phyloP scores from a whole-genome alignment of 1,140 invertebrate species.

The Tetramorium alpestre region DNA sequence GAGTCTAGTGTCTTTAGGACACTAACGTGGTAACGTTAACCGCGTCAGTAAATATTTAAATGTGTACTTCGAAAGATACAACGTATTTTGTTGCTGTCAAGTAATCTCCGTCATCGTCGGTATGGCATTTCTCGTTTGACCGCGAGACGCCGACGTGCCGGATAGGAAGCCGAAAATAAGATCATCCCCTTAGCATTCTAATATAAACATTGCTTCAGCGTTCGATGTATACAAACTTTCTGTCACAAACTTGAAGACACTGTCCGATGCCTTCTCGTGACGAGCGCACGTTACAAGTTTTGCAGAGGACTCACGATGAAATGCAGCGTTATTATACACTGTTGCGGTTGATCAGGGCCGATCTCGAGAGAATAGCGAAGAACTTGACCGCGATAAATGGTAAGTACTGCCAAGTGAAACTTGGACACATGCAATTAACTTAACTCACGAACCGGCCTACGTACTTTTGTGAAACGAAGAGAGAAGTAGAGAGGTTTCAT shows the following conservation, averaged over 20 bases:
- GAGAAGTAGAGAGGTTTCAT: background rate
- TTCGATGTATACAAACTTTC: too few relatives aligned
- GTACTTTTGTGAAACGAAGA: background rate
- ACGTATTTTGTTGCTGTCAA: background rate
- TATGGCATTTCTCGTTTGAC: background rate
- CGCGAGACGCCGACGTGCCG: background rate
- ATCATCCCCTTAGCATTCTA: background rate
- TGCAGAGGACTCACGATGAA: slow-evolving; percentile 67
- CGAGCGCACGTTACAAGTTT: slow-evolving; percentile 63
- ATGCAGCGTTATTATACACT: slow-evolving; percentile 71
- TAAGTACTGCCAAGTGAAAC: background rate
- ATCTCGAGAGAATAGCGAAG: slow-evolving; percentile 75
- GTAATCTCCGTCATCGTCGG: background rate
- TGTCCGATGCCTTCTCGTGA: slow-evolving; percentile 9
- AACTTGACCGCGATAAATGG: slow-evolving; percentile 66
- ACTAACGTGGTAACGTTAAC: too few relatives aligned
- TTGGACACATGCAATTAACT: background rate
- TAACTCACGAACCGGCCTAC: background rate
- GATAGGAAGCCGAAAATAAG: background rate
- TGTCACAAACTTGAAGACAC: background rate
- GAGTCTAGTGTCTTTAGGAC: too few relatives aligned
- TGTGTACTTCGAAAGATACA: too few relatives aligned
- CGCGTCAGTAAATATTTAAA: too few relatives aligned
- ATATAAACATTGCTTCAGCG: background rate
- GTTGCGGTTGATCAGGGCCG: slow-evolving; percentile 67